Conservation (phyloP, 1,140 invertebrate genomes). For the Solen grandis region DNA sequence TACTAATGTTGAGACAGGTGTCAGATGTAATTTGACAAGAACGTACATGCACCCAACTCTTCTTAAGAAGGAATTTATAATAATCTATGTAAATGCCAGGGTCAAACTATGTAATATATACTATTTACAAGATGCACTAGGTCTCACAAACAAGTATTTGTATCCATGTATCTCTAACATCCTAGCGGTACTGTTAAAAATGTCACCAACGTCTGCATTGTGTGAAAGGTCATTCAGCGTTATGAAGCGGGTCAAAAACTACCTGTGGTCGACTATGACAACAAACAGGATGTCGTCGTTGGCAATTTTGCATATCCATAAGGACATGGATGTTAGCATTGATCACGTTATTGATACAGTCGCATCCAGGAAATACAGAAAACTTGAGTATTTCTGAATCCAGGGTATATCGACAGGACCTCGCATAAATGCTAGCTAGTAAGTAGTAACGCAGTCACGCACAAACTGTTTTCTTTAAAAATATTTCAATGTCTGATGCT, state of each 20-base stretch:
- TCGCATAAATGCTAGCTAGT: too few species aligned
- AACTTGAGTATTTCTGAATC: constrained; percentile 10
- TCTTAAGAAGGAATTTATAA: too few species aligned
- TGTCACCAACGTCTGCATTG: constrained; percentile 20
- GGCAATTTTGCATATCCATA: constrained; percentile 21
- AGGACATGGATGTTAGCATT: constrained; percentile 21
- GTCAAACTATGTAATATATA: too few species aligned
- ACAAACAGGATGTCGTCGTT: constrained; percentile 23
- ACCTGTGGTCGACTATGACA: constrained; percentile 12
- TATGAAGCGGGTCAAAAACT: constrained; percentile 31
- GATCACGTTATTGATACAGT: not conserved
- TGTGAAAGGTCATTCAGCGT: constrained; percentile 16
- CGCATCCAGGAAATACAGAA: constrained; percentile 6
- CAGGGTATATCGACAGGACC: not conserved
- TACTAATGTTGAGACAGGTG: too few species aligned
- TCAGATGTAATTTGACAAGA: too few species aligned
- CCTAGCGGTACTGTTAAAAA: constrained; percentile 9
- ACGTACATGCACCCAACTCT: too few species aligned
- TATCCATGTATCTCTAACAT: constrained; percentile 1
- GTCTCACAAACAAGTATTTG: constrained; percentile 1
- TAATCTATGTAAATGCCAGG: too few species aligned
- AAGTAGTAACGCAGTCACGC: too few species aligned
- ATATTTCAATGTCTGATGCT: too few species aligned
- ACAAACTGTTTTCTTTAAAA: too few species aligned
- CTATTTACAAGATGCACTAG: not conserved